Conservation (phyloP, 2,113 vertebrate genomes). For the Pelvicachromis taeniatus region DNA sequence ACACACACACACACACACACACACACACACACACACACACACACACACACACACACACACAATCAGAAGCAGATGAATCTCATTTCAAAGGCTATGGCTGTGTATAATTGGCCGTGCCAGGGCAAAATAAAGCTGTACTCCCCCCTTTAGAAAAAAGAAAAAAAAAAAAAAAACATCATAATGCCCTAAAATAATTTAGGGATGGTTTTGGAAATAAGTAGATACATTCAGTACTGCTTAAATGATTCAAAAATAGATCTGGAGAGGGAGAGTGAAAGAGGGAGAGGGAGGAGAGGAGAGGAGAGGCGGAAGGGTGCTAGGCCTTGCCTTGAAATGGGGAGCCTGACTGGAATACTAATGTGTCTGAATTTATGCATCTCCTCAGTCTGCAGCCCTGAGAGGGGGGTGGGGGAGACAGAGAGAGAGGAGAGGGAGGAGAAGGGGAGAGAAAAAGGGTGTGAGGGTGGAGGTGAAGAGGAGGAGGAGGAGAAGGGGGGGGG, state of each 20-base stretch:
- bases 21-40: slow-evolving; percentile 44
- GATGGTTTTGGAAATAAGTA: slow-evolving; percentile 48
- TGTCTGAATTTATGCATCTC: slow-evolving; percentile 77
- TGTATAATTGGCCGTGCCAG: slow-evolving; percentile 54
- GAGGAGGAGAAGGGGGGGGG: slow-evolving; percentile 16
- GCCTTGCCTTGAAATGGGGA: slow-evolving; percentile 76
- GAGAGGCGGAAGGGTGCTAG: slow-evolving; percentile 64
- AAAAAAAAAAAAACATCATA: slow-evolving; percentile 10
- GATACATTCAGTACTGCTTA: slow-evolving; percentile 44
- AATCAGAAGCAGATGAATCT: slow-evolving; percentile 68
- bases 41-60: slow-evolving; percentile 20
- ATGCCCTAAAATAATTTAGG: slow-evolving; percentile 51
- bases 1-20: slow-evolving; percentile 36
- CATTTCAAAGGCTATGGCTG: slow-evolving; percentile 69
- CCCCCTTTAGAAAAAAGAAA: not conserved
- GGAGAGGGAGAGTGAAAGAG: slow-evolving; percentile 44
- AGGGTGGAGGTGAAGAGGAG: slow-evolving; percentile 40
- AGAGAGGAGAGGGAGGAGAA: slow-evolving; percentile 4
- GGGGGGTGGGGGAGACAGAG: slow-evolving; percentile 59
- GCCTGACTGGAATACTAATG: slow-evolving; percentile 82
- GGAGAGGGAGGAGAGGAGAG: slow-evolving; percentile 12
- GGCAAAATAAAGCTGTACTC: slow-evolving; percentile 35
- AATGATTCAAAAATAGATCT: slow-evolving; percentile 67
- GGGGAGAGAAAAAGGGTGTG: slow-evolving; percentile 41
- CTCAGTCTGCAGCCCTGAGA: slow-evolving; percentile 75